Conservation (phyloP, 2,113 vertebrate genomes). For the Antechinus flavipes region DNA sequence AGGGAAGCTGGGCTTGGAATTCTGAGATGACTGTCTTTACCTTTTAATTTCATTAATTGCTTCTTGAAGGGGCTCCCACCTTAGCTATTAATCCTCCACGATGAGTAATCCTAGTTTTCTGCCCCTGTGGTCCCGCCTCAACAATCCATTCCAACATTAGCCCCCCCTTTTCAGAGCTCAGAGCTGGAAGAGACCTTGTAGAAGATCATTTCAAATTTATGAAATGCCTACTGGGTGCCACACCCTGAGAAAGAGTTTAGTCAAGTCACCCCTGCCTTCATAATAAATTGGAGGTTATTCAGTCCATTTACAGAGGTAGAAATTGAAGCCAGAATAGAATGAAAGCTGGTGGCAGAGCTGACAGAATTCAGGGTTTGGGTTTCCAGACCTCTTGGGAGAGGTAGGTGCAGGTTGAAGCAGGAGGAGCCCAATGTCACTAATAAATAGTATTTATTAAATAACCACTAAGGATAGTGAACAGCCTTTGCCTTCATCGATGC, state of each 20-base stretch:
- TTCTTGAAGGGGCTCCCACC: constrained; percentile 30
- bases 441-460: constrained; percentile 33
- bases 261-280: constrained; percentile 14
- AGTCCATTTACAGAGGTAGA: background rate
- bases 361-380: background rate
- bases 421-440: constrained; percentile 31
- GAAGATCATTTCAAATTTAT: background rate
- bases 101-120: constrained; percentile 71
- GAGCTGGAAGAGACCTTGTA: background rate
- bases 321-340: background rate
- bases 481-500: background rate
- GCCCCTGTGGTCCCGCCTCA: background rate
- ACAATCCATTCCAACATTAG: constrained; percentile 23
- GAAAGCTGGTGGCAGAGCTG: background rate
- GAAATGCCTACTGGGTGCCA: background rate
- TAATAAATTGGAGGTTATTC: background rate
- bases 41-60: constrained; percentile 66
- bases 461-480: constrained; percentile 28
- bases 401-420: background rate
- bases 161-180: constrained; percentile 49
- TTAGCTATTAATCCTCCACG: constrained; percentile 57
- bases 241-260: background rate
- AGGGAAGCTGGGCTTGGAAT: background rate
- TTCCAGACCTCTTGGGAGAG: background rate
- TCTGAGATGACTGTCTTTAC: constrained; percentile 36